A percentile compares a stretch with the other conserved stretches of the same genome.
Conservation (phyloP, 2,797 vertebrate genomes). For the Pangasius sanitwongsei region DNA sequence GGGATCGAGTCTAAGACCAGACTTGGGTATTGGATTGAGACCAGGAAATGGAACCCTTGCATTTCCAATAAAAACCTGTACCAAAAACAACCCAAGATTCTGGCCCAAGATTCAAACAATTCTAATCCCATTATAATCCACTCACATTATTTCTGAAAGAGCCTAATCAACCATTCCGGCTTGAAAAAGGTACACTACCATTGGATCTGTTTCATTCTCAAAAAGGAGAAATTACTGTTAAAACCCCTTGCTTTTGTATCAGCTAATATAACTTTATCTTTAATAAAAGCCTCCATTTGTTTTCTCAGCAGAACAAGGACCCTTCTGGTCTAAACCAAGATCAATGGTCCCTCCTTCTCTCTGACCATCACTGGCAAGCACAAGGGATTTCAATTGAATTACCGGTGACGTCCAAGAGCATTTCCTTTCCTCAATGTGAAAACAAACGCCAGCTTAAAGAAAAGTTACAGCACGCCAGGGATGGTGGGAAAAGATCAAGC, state of each 20-base stretch:
- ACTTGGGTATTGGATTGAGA: neutral
- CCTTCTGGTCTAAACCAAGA: constrained; percentile 46
- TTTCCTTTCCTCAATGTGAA: constrained; percentile 34
- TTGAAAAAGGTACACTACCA: neutral
- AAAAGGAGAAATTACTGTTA: constrained; percentile 9
- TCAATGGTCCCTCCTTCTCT: constrained; percentile 39
- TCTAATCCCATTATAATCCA: constrained; percentile 19
- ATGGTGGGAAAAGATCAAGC: neutral
- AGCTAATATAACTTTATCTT: constrained; percentile 37
- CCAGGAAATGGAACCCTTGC: neutral
- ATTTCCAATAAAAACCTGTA: neutral
- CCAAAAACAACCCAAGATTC: constrained; percentile 6
- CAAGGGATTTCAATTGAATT: constrained; percentile 50
- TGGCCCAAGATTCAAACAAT: neutral
- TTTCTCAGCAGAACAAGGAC: constrained; percentile 47
- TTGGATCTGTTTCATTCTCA: neutral
- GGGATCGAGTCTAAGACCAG: neutral
- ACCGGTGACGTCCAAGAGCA: constrained; percentile 34
- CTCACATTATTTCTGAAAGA: neutral
- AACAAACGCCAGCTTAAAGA: constrained; percentile 40
- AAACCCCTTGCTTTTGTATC: neutral
- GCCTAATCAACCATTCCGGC: neutral
- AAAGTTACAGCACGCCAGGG: constrained; percentile 37
- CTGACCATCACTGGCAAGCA: constrained; percentile 33
- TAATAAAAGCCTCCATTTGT: constrained; percentile 49